Conservation (phyloP, 2,797 vertebrate genomes). For the Poeciliopsis turneri region DNA sequence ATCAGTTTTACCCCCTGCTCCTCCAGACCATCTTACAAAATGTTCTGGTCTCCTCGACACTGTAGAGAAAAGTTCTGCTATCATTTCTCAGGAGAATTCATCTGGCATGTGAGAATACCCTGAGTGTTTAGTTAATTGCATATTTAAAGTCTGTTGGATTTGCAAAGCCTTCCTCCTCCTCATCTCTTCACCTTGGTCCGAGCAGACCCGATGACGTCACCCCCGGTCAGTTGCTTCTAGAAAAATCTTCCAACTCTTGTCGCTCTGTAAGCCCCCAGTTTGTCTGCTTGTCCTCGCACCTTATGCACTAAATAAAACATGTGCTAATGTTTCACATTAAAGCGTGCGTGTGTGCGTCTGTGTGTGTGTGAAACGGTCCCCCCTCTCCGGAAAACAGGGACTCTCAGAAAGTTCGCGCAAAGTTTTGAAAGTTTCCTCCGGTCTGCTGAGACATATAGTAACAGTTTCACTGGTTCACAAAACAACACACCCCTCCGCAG, state of each 20-base stretch:
- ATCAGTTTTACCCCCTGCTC: not conserved
- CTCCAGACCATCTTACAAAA: not conserved
- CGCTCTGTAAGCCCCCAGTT: not conserved
- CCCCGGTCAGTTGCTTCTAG: slow-evolving; percentile 60
- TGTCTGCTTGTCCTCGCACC: no score
- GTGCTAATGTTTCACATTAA: rapidly evolving
- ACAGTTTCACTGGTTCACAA: not conserved
- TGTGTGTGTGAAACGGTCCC: not conserved
- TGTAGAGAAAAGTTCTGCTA: not conserved
- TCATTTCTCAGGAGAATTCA: not conserved
- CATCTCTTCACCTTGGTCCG: slow-evolving; percentile 24
- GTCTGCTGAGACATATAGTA: slow-evolving; percentile 1
- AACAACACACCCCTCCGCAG: slow-evolving; percentile 5
- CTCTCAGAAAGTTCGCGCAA: slow-evolving; percentile 37
- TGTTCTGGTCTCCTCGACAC: not conserved
- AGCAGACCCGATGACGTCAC: slow-evolving; percentile 55
- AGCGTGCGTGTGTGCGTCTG: rapidly evolving
- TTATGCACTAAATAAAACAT: not conserved
- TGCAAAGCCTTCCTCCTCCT: not conserved
- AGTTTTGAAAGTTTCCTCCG: slow-evolving; percentile 51
- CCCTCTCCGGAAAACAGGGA: not conserved
- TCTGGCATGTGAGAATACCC: not conserved
- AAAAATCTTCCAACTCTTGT: slow-evolving; percentile 32
- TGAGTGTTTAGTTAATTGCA: not conserved
- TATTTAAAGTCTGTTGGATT: not conserved